Conservation (phyloP, 2,888 invertebrate genomes). For the Dastarcus helophoroides region DNA sequence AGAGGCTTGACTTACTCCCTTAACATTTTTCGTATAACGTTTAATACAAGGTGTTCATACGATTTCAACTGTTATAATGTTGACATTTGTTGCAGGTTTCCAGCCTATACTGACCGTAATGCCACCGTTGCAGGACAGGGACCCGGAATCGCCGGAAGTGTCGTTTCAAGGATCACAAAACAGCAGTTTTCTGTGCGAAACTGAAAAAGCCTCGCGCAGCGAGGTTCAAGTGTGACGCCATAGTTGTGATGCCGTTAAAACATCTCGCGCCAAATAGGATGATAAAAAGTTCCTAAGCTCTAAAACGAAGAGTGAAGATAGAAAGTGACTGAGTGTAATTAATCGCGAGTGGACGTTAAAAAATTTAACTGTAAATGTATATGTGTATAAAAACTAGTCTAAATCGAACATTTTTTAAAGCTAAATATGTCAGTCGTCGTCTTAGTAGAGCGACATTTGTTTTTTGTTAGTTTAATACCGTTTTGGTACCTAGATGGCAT, state of each 20-base stretch:
- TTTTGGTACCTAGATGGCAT: too few species aligned
- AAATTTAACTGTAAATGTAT: slow-evolving; percentile 8
- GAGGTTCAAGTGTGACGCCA: slow-evolving; percentile 58
- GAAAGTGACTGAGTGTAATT: slow-evolving; percentile 14
- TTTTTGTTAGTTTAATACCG: too few species aligned
- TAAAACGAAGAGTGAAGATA: slow-evolving; percentile 14
- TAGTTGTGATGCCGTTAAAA: slow-evolving; percentile 46
- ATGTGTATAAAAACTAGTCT: slow-evolving; percentile 30
- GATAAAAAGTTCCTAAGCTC: slow-evolving; percentile 36
- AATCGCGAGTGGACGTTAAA: slow-evolving; percentile 5
- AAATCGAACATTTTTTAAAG: slow-evolving; percentile 14
- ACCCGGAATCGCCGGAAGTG: slow-evolving; percentile 28
- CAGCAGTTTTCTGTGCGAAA: slow-evolving; percentile 24
- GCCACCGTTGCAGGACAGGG: slow-evolving; percentile 39
- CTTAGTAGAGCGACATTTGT: slow-evolving; percentile 1
- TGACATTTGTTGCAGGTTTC: slow-evolving; percentile 37
- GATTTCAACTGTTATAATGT: too few species aligned
- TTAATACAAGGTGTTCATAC: too few species aligned
- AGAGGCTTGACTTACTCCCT: too few species aligned
- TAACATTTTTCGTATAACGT: too few species aligned
- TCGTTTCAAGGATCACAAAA: slow-evolving; percentile 28
- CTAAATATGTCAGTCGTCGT: slow-evolving; percentile 2
- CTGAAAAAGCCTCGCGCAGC: slow-evolving; percentile 31
- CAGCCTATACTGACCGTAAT: slow-evolving; percentile 47
- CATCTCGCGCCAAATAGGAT: slow-evolving; percentile 40